Evolutionary conservation across 1,140 invertebrate genomes (phyloP), one percentile per base, ranked within the genome.

Genomic region (Lepidostoma basale): DNA sequence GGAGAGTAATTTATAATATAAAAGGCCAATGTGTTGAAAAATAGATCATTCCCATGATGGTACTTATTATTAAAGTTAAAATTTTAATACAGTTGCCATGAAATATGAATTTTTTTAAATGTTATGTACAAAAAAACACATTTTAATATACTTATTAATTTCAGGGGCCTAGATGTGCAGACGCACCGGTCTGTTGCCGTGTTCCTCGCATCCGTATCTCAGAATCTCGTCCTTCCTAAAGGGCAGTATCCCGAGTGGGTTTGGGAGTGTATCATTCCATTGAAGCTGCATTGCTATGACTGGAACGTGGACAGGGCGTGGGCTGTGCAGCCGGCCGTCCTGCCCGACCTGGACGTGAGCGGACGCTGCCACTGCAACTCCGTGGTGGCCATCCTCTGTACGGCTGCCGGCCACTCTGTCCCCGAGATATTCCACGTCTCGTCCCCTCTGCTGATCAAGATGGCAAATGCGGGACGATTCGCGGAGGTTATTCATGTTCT

Each of bases 281-380:
- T 73, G 33, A 69, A 73, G 36, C 36, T 73, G 4, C 71, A 73
- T 23, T 59, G 42, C 33, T 62, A 59, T 42, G 71, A 73, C 30
- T 73, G 71, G 71, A 36, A 47, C 9, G 5, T 52, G 0, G 44
- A 68, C 23, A 49, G 14, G 4, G 62, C 52, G 0, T 18, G 9
- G 8, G 25, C 23, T 5, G 47, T 49, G 28, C 67, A 20, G 30
- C 18, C 64, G 4, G 63, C 69, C 26, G 59, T 26, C 36, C 45
- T 67, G 3, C n/a, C 2, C 1, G 47, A 39, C 10, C 30, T 73
- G 16, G 64, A 73, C 44, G 1, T 73, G 14, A 33, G 59, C 0
- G 67, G 71, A 8, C 67, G 64, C 28, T 73, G 67, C 56, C 67
- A 49, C 39, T 22, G 30, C 0, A 73, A 59, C 26, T 59, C 23